These are phyloP conservation scores for Endotricha flammealis DNA, from an alignment of 2,888 invertebrate species.

Conservation along the genomic window DNA sequence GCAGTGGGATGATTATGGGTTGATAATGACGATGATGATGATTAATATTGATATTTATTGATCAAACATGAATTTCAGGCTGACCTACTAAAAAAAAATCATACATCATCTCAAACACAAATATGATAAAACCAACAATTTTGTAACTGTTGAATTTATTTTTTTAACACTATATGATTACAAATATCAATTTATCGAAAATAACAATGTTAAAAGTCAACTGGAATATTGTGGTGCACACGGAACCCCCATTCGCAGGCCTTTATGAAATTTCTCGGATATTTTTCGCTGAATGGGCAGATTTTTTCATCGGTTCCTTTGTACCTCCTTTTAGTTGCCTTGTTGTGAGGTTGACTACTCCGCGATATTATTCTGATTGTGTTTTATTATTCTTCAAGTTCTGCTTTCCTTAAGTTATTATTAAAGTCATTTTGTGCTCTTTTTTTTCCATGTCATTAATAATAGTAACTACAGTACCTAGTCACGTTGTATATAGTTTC, in stretches of 20 bases:
- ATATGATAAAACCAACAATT: too few species aligned
- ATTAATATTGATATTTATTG: too few species aligned
- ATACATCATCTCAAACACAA: too few species aligned
- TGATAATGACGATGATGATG: too few species aligned
- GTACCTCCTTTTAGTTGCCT: slow-evolving; percentile 20
- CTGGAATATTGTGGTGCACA: neutral
- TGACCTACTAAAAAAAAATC: too few species aligned
- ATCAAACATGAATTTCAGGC: too few species aligned
- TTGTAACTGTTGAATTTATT: neutral
- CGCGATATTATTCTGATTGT: slow-evolving; percentile 41
- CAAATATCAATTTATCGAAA: neutral
- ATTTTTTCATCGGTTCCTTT: slow-evolving; percentile 31
- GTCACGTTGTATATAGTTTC: too few species aligned
- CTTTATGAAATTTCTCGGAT: slow-evolving; percentile 19
- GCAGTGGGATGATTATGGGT: too few species aligned
- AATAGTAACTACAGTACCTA: too few species aligned
- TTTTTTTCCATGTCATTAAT: too few species aligned
- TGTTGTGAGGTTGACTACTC: slow-evolving; percentile 20
- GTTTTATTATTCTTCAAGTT: slow-evolving; percentile 33
- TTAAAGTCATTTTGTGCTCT: too few species aligned
- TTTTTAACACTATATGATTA: neutral
- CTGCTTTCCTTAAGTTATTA: neutral
- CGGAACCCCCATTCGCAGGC: slow-evolving; percentile 10
- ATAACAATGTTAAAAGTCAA: slow-evolving; percentile 7
- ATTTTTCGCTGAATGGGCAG: slow-evolving; percentile 24